Percentiles rank a stretch among this genome's conserved stretches.
Conservation (phyloP, 2,797 vertebrate species). For the Pseudomugil gertrudae region DNA sequence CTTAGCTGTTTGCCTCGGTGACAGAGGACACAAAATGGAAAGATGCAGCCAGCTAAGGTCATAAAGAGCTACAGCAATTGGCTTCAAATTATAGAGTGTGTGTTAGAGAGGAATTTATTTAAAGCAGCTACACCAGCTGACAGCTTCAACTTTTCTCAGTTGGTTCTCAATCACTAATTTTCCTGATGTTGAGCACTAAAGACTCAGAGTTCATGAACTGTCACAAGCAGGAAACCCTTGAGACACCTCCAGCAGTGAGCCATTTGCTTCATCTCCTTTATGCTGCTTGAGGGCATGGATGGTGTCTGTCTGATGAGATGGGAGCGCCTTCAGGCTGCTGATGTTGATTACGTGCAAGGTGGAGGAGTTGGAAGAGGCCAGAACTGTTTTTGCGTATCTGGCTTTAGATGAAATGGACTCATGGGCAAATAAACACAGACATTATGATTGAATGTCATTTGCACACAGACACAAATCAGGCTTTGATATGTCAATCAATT, state of each 20-base stretch:
- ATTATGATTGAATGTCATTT: slow-evolving; percentile 25
- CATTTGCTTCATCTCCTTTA: slow-evolving; percentile 41
- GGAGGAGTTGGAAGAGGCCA: slow-evolving; percentile 20
- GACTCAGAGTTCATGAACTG: slow-evolving; percentile 29
- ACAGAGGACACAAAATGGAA: slow-evolving; percentile 18
- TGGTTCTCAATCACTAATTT: slow-evolving; percentile 10
- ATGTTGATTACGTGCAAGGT: slow-evolving; percentile 47
- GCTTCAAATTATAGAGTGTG: slow-evolving; percentile 21
- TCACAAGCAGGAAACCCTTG: slow-evolving; percentile 40
- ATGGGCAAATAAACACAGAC: slow-evolving; percentile 8
- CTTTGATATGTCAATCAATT: no score
- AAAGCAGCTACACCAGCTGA: slow-evolving; percentile 19
- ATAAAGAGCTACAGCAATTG: slow-evolving; percentile 9
- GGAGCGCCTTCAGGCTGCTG: slow-evolving; percentile 31
- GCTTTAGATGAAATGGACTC: slow-evolving; percentile 13
- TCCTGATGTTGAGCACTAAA: slow-evolving; percentile 11
- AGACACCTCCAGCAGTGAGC: slow-evolving; percentile 31
- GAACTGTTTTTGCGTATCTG: slow-evolving; percentile 18
- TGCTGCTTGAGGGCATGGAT: slow-evolving; percentile 48
- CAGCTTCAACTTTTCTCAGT: slow-evolving; percentile 19
- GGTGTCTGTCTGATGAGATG: slow-evolving; percentile 28
- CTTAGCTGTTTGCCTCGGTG: slow-evolving; percentile 13
- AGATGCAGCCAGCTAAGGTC: slow-evolving; percentile 6
- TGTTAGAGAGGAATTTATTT: slow-evolving; percentile 20
- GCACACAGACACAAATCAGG: slow-evolving; percentile 4